These are phyloP conservation scores for Acropora tenuis DNA, from an alignment of 64 coral and sea anemone species.

Conservation along the genomic window DNA sequence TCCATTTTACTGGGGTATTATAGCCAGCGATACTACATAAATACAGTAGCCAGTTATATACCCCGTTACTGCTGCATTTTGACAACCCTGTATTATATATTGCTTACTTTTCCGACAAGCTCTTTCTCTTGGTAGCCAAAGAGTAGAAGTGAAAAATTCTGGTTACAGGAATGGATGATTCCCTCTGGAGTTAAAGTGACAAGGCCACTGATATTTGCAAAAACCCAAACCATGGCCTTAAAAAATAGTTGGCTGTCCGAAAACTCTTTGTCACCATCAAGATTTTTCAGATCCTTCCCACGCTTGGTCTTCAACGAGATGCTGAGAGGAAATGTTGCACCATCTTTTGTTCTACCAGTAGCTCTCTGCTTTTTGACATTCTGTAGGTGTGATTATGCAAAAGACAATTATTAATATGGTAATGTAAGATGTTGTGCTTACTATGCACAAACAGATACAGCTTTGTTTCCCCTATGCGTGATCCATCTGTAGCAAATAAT, in stretches of 20 bases:
- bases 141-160: slow-evolving; percentile 91
- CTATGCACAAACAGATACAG: too few species aligned
- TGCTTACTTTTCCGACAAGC: slow-evolving; percentile 83
- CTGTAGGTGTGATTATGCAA: background rate
- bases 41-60: too few species aligned
- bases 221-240: slow-evolving; percentile 90
- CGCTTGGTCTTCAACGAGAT: slow-evolving; percentile 71
- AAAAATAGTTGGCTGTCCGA: slow-evolving; percentile 34
- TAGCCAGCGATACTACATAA: too few species aligned
- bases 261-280: slow-evolving; percentile 10
- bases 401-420: background rate
- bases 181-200: slow-evolving; percentile 84
- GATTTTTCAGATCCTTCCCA: slow-evolving; percentile 65
- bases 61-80: too few species aligned
- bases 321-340: slow-evolving; percentile 83
- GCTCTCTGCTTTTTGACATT: slow-evolving; percentile 83
- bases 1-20: too few species aligned
- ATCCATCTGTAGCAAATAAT: too few species aligned
- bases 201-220: slow-evolving; percentile 94
- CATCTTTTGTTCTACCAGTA: slow-evolving; percentile 95
- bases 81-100: too few species aligned
- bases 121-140: slow-evolving; percentile 91
- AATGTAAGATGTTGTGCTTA: background rate
- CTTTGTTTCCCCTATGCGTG: too few species aligned
- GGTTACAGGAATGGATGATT: slow-evolving; percentile 82